Percentiles rank a stretch among this genome's conserved stretches.
Evolutionary conservation across 2,888 invertebrate genomes (phyloP).

Genomic region (Andrena flavipes): DNA sequence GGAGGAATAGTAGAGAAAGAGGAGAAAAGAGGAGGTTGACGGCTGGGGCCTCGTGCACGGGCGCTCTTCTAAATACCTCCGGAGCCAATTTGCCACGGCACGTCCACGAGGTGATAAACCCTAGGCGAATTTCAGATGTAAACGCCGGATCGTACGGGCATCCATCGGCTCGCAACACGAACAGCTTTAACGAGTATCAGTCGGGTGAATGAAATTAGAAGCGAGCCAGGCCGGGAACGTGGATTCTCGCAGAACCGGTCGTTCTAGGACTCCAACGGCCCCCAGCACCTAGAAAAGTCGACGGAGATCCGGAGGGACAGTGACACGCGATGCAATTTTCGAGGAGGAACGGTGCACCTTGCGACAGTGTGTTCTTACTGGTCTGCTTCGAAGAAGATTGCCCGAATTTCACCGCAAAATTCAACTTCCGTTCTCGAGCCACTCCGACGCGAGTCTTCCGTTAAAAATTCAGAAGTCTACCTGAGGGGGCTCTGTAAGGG

Average conservation of each 20-base stretch:
- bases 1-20: not conserved
- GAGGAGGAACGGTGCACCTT: not conserved
- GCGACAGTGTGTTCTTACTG: slow-evolving; percentile 11
- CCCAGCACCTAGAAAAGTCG: slow-evolving; percentile 20
- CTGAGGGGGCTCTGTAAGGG: too few relatives aligned
- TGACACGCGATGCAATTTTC: slow-evolving; percentile 40
- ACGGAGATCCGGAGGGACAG: not conserved
- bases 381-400: not conserved
- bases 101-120: slow-evolving; percentile 79
- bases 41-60: slow-evolving; percentile 49
- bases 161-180: slow-evolving; percentile 46
- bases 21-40: not conserved
- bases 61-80: slow-evolving; percentile 72
- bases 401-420: not conserved
- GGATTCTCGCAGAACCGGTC: slow-evolving; percentile 42
- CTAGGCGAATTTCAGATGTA: slow-evolving; percentile 58
- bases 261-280: slow-evolving; percentile 21
- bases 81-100: slow-evolving; percentile 78
- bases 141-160: slow-evolving; percentile 43
- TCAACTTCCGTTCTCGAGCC: not conserved
- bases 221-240: slow-evolving; percentile 33
- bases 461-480: too few relatives aligned
- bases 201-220: slow-evolving; percentile 49
- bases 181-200: slow-evolving; percentile 57
- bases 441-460: not conserved